These are phyloP conservation scores for Ceyx cyanopectus DNA, from an alignment of 2,113 vertebrate species.

Conservation along the genomic window DNA sequence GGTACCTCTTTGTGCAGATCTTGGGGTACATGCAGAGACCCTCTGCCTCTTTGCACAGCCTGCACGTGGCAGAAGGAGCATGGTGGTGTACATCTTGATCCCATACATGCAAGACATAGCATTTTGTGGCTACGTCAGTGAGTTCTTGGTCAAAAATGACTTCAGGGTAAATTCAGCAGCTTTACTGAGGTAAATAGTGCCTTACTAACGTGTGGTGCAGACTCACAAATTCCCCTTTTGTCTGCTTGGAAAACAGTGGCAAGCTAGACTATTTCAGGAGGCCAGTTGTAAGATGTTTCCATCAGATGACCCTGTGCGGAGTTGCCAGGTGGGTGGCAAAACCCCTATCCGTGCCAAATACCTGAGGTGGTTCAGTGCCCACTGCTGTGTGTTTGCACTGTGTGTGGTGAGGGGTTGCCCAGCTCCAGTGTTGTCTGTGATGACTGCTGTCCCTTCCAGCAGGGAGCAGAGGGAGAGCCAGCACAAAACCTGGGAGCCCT, in stretches of 20 bases:
- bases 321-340: conserved; percentile 31
- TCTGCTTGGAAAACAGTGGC: not conserved
- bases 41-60: not conserved
- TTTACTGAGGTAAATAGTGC: not conserved
- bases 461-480: not conserved
- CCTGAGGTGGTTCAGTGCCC: not conserved
- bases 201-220: not conserved
- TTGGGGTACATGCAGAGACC: not conserved
- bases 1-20: not conserved
- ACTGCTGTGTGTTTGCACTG: not conserved
- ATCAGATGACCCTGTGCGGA: not conserved
- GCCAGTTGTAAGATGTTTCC: not conserved
- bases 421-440: not conserved
- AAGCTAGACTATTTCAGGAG: conserved; percentile 7
- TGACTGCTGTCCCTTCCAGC: not conserved
- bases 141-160: not conserved
- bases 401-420: not conserved
- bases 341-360: not conserved
- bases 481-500: not conserved
- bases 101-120: not conserved
- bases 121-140: not conserved
- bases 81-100: not conserved
- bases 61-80: not conserved
- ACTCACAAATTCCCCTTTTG: not conserved
- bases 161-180: not conserved